A percentile compares a stretch with the other conserved stretches of the same genome.
Evolutionary conservation across 2,113 vertebrate species (phyloP).

Genomic region (Solea solea): DNA sequence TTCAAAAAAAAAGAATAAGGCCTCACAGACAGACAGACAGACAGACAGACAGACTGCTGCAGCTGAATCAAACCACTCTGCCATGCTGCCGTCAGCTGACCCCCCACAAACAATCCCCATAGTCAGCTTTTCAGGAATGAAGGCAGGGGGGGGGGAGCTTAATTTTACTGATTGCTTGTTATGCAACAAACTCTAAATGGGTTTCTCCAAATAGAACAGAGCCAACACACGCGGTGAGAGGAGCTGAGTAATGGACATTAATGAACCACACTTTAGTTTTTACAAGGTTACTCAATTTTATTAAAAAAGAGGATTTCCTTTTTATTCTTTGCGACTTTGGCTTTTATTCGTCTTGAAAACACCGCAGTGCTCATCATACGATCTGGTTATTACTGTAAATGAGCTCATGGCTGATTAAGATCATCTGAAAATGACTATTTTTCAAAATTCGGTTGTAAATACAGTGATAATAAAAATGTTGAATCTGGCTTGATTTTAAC

Average conservation of each 20-base stretch:
- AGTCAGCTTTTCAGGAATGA: conserved; percentile 65
- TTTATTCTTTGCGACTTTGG: too few relatives aligned
- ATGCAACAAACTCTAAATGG: conserved; percentile 8
- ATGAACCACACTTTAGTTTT: neutral
- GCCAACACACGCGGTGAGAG: neutral
- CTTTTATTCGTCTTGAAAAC: too few relatives aligned
- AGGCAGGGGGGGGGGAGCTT: conserved; percentile 15
- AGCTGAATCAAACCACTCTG: conserved; percentile 57
- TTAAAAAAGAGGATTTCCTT: neutral
- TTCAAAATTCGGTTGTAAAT: too few relatives aligned
- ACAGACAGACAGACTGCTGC: conserved; percentile 53
- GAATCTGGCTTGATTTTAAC: too few relatives aligned
- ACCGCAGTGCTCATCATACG: too few relatives aligned
- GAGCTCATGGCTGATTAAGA: too few relatives aligned
- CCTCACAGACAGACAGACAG: conserved; percentile 12
- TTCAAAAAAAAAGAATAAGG: conserved; percentile 41
- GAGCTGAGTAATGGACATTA: neutral
- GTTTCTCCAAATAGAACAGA: neutral
- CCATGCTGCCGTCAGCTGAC: conserved; percentile 58
- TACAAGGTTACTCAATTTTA: neutral
- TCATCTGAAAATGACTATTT: too few relatives aligned
- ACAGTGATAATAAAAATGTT: too few relatives aligned
- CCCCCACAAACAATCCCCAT: conserved; percentile 33
- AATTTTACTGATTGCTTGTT: conserved; percentile 57
- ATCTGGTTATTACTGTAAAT: too few relatives aligned